Percentiles rank a stretch among this genome's conserved stretches.
These are phyloP conservation scores for Melanocharis versteri DNA, from an alignment of 2,113 vertebrate species.

Conservation along the genomic window DNA sequence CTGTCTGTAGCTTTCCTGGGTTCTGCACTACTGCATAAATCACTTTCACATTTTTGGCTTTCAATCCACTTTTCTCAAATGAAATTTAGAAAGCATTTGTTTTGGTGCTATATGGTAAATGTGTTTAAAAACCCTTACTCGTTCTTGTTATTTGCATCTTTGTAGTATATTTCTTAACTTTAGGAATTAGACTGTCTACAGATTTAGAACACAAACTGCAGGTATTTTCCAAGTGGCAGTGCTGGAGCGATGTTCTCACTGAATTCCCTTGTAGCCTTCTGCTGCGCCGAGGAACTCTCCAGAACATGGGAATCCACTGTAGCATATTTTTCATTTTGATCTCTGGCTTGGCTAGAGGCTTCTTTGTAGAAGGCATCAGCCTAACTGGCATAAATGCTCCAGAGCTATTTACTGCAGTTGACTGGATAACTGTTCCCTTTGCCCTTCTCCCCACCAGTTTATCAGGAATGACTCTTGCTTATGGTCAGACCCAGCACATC, in stretches of 20 bases:
- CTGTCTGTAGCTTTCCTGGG: not conserved
- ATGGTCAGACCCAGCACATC: not conserved
- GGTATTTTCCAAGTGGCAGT: not conserved
- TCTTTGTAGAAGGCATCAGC: not conserved
- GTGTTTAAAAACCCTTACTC: not conserved
- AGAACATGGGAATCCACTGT: not conserved
- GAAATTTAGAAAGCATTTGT: not conserved
- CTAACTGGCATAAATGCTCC: not conserved
- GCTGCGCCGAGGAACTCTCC: not conserved
- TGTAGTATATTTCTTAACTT: not conserved
- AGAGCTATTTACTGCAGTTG: not conserved
- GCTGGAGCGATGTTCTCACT: rapidly evolving
- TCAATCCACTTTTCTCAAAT: not conserved
- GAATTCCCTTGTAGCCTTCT: not conserved
- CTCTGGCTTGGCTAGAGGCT: not conserved
- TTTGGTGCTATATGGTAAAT: not conserved
- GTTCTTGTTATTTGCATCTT: not conserved
- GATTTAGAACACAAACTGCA: not conserved
- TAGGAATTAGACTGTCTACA: not conserved
- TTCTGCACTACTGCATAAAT: not conserved
- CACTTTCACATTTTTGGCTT: not conserved
- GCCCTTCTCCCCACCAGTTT: not conserved
- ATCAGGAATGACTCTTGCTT: not conserved
- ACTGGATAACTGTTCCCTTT: not conserved
- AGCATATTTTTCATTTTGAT: not conserved